Percentiles rank a stretch among this genome's conserved stretches.
Conservation (phyloP, 2,113 vertebrate genomes). For the Melanostigma gelatinosum region DNA sequence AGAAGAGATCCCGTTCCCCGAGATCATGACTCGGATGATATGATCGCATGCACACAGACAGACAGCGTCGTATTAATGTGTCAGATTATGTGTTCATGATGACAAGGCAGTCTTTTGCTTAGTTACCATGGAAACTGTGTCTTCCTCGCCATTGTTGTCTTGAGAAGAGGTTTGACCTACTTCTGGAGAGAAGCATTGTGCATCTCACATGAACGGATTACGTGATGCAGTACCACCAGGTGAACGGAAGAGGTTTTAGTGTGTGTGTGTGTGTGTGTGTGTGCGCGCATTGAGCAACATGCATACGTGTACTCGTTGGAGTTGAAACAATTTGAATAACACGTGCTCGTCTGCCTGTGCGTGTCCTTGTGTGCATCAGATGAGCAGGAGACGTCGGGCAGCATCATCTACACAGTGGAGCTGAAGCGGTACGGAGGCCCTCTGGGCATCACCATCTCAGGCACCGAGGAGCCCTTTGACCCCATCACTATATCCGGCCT, state of each 20-base stretch:
- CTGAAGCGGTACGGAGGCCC: constrained; percentile 95
- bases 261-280: constrained; percentile 3
- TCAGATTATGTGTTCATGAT: constrained; percentile 28
- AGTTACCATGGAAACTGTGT: constrained; percentile 74
- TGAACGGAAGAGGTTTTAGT: constrained; percentile 7
- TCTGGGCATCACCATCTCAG: constrained; percentile 97
- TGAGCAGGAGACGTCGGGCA: constrained; percentile 94
- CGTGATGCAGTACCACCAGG: background rate
- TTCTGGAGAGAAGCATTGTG: constrained; percentile 33
- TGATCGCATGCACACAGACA: background rate
- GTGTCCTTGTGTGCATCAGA: constrained; percentile 79
- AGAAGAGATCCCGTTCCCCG: background rate
- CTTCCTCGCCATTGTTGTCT: constrained; percentile 43
- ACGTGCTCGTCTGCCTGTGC: constrained; percentile 5
- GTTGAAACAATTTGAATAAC: constrained; percentile 43
- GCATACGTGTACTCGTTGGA: constrained; percentile 1
- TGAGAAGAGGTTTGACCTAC: constrained; percentile 64
- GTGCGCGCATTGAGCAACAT: constrained; percentile 4
- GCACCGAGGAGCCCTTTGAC: constrained; percentile 97
- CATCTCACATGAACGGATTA: constrained; percentile 31
- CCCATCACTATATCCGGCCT: constrained; percentile 96
- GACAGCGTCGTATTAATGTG: background rate
- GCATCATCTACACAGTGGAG: constrained; percentile 88
- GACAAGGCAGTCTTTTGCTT: constrained; percentile 44
- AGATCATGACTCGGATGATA: background rate